Base-by-base conservation (phyloP, 1,140 invertebrate genomes). In the Onthophagus taurus region DNA sequence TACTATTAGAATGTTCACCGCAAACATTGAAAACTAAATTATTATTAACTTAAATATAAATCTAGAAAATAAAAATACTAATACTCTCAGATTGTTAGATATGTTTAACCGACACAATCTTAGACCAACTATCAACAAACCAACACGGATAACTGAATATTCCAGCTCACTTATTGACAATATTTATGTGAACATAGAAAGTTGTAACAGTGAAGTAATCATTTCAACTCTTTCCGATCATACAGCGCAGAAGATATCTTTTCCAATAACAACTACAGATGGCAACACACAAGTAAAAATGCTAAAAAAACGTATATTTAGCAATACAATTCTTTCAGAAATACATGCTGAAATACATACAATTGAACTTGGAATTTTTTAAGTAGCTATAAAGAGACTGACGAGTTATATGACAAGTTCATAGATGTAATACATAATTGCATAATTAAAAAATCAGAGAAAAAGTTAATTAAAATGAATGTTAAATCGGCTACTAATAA, bases 181-280 rank as follows among this genome's bases (percentile, higher is more conserved):
- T 34, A 16, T 34, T 12, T 34, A 13, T 34, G 16, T 34, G n/a
- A 34, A 16, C 16, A 16, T 8, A 34, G 31, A 16, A 2, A 8
- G 2, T 8, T 34, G 16, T 16, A 11, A 34, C 16, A 34, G 31
- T 16, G 12, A 34, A 16, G 31, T 34, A 34, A 34, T 34, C n/a
- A 14, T 34, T 16, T 34, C 31, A 16, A 14, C 31, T 13, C 16
- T 34, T 11, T 34, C 31, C 8, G 31, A 34, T 34, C 31, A 34
- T 16, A 11, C 16, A 14, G 14, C 31, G 14, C 31, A 34, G 16
- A 34, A 16, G 14, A 34, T 34, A 8, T 9, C 8, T 34, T 34
- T 34, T 34, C 31, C 31, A 14, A 16, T 34, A 34, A 34, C n/a
- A 14, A 34, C n/a, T 11, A 8, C 16, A 13, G n/a, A 34, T 16